Evolutionary conservation across 2,888 invertebrate species (phyloP).

Genomic region (Rhopalosiphum nymphaeae): DNA sequence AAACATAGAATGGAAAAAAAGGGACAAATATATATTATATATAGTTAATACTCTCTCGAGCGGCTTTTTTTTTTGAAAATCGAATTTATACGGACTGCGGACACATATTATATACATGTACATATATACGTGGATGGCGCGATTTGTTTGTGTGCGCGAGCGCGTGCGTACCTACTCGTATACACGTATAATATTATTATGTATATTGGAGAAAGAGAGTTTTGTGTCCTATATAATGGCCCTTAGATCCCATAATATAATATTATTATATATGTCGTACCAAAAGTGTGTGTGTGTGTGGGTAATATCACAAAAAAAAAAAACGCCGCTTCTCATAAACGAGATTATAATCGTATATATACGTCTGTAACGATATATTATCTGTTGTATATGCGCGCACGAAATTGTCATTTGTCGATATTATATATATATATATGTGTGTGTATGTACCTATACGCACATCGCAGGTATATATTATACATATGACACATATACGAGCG

Average conservation of each 20-base stretch:
- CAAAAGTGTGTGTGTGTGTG: neutral
- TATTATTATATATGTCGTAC: neutral
- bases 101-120: neutral
- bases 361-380: neutral
- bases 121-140: neutral
- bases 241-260: neutral
- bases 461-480: neutral
- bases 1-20: neutral
- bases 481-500: neutral
- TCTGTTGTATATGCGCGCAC: neutral
- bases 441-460: neutral
- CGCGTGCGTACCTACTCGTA: neutral
- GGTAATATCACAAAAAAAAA: neutral
- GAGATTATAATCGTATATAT: neutral
- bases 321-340: neutral
- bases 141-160: neutral
- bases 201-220: neutral
- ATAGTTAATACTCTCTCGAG: neutral
- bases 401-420: neutral
- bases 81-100: neutral
- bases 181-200: neutral
- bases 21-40: neutral
- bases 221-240: neutral
- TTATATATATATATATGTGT: neutral
- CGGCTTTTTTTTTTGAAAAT: slow-evolving; percentile 11